Conservation (phyloP, 2,888 invertebrate species). For the Beris chalybata region DNA sequence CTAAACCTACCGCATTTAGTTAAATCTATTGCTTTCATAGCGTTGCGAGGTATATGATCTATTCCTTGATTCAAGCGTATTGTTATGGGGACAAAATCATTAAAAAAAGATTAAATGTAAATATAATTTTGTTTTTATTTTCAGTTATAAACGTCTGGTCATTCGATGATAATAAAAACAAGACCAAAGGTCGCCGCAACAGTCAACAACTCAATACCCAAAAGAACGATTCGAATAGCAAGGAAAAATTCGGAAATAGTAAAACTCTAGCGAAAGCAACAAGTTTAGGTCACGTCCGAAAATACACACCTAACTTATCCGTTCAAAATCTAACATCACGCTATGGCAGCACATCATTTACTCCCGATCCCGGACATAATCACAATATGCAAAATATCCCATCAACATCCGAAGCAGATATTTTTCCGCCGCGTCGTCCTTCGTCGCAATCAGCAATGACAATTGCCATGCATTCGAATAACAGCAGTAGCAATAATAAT, state of each 20-base stretch:
- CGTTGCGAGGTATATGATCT: background rate
- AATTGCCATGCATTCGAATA: slow-evolving; percentile 16
- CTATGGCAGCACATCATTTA: slow-evolving; percentile 52
- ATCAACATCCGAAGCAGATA: slow-evolving; percentile 30
- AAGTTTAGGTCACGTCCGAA: slow-evolving; percentile 78
- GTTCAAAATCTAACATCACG: slow-evolving; percentile 53
- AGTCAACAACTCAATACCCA: slow-evolving; percentile 42
- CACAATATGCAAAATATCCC: slow-evolving; percentile 31
- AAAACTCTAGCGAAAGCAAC: slow-evolving; percentile 65
- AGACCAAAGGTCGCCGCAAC: slow-evolving; percentile 44
- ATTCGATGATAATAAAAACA: slow-evolving; percentile 63
- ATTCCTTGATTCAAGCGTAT: background rate
- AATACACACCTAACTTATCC: slow-evolving; percentile 71
- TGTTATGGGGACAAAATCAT: background rate
- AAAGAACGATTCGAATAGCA: slow-evolving; percentile 32
- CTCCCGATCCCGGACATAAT: slow-evolving; percentile 43
- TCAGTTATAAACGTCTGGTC: slow-evolving; percentile 88
- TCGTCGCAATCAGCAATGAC: slow-evolving; percentile 41
- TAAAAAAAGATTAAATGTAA: background rate
- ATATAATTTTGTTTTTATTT: slow-evolving; percentile 30
- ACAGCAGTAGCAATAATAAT: slow-evolving; percentile 26
- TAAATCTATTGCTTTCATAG: no score
- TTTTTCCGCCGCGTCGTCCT: slow-evolving; percentile 42
- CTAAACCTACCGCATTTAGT: no score
- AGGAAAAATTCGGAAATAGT: slow-evolving; percentile 73